phyloP scores from a whole-genome alignment of 2,888 invertebrate genomes.

The Mimas tiliae region DNA sequence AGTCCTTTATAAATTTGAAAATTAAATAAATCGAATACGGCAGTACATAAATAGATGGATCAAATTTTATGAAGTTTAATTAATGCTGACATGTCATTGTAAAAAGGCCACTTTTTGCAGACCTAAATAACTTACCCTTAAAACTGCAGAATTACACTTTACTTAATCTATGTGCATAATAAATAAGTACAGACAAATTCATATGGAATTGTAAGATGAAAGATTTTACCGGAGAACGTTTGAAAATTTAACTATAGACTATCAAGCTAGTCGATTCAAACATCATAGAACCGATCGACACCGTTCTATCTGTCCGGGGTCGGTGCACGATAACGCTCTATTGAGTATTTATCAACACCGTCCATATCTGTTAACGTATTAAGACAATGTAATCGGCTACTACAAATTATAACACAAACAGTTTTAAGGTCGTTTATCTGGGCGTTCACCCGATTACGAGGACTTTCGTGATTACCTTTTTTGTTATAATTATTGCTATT shows the following conservation, averaged over 20 bases:
- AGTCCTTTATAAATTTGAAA: too few species aligned
- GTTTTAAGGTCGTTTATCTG: conserved; percentile 55
- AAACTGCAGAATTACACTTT: too few species aligned
- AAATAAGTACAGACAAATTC: too few species aligned
- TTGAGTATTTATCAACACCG: conserved; percentile 58
- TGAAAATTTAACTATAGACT: not conserved
- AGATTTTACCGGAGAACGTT: not conserved
- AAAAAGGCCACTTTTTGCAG: too few species aligned
- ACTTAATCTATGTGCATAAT: too few species aligned
- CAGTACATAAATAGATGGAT: too few species aligned
- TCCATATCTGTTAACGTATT: conserved; percentile 62
- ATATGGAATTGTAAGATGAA: too few species aligned
- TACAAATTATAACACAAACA: conserved; percentile 58
- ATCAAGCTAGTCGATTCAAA: not conserved
- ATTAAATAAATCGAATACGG: too few species aligned
- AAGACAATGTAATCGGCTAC: conserved; percentile 62
- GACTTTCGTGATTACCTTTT: conserved; percentile 45
- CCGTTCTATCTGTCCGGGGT: conserved; percentile 52
- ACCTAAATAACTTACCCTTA: too few species aligned
- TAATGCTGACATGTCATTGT: too few species aligned
- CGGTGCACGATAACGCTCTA: conserved; percentile 65
- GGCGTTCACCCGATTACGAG: conserved; percentile 50
- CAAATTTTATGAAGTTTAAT: too few species aligned
- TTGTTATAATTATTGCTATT: not conserved
- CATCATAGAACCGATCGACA: conserved; percentile 43